Percentiles rank a stretch among this genome's conserved stretches.
Evolutionary conservation across 2,888 invertebrate species (phyloP).

Genomic region (Protophormia terraenovae): DNA sequence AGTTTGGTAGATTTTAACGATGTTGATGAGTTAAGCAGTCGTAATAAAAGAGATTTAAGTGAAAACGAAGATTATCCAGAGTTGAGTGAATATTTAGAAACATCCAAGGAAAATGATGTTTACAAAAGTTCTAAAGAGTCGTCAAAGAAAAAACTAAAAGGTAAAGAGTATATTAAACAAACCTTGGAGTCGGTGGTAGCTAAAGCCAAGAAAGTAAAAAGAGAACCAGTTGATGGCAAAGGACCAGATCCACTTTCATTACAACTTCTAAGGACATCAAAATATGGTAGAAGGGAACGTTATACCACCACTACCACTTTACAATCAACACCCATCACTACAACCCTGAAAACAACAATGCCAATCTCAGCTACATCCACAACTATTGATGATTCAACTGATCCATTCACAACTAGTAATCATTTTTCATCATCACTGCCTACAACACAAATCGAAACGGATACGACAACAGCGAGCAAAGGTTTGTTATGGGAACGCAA

Average conservation of each 20-base stretch:
- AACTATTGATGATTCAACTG: constrained; percentile 2
- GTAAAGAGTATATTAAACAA: constrained; percentile 9
- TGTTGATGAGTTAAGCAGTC: neutral
- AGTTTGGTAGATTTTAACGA: constrained; percentile 70
- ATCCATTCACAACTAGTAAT: neutral
- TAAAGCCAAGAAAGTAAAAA: constrained; percentile 17
- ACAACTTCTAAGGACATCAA: constrained; percentile 68
- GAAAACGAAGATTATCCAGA: neutral
- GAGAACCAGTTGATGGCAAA: neutral
- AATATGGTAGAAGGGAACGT: constrained; percentile 69
- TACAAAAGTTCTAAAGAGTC: constrained; percentile 3
- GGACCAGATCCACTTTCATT: constrained; percentile 19
- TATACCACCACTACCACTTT: constrained; percentile 2
- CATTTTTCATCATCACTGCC: constrained; percentile 17
- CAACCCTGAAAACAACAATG: neutral
- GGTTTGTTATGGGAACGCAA: constrained; percentile 49
- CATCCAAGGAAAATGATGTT: constrained; percentile 24
- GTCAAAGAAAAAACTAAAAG: neutral
- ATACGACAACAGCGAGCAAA: constrained; percentile 29
- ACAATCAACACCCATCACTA: neutral
- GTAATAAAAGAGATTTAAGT: constrained; percentile 28
- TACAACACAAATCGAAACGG: constrained; percentile 15
- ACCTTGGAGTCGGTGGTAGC: neutral
- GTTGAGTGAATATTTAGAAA: neutral
- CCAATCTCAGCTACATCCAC: neutral